Conservation (phyloP, 92 coral and sea anemone species). For the Desmophyllum pertusum region DNA sequence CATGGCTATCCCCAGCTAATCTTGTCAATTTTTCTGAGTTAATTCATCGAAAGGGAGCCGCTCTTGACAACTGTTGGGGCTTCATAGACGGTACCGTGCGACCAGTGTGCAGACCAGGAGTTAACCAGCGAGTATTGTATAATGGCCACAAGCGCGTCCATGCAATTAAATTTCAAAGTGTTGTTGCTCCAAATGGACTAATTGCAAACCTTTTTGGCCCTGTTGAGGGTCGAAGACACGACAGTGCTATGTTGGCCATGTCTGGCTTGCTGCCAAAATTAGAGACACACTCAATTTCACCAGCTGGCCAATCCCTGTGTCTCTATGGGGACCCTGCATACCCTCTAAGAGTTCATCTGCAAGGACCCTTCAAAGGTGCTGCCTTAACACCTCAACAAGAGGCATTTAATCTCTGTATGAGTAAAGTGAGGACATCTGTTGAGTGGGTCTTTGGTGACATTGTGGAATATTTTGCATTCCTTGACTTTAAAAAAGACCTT, state of each 20-base stretch:
- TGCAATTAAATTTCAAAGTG: conserved; percentile 21
- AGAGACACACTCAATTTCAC: not conserved
- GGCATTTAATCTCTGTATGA: too few relatives aligned
- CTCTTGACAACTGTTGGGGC: conserved; percentile 32
- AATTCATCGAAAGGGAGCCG: conserved; percentile 7
- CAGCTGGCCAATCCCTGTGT: too few relatives aligned
- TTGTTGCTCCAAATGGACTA: conserved; percentile 27
- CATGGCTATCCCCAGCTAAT: conserved; percentile 21
- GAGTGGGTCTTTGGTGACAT: too few relatives aligned
- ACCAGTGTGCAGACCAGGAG: conserved; percentile 21
- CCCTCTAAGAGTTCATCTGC: too few relatives aligned
- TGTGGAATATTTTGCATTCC: too few relatives aligned
- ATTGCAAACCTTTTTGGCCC: conserved; percentile 28
- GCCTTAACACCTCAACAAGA: too few relatives aligned
- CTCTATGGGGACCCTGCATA: too few relatives aligned
- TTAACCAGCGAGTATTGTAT: not conserved
- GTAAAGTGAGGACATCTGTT: too few relatives aligned
- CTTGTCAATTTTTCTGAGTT: not conserved
- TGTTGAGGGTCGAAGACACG: conserved; percentile 14
- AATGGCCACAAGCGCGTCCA: conserved; percentile 23
- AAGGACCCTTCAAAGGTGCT: too few relatives aligned
- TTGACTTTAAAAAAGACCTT: too few relatives aligned
- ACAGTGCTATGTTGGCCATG: conserved; percentile 20
- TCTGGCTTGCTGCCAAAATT: conserved; percentile 18
- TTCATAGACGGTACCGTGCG: conserved; percentile 22